Conservation (phyloP, 1,140 invertebrate species). For the Scaptomyza graminum region DNA sequence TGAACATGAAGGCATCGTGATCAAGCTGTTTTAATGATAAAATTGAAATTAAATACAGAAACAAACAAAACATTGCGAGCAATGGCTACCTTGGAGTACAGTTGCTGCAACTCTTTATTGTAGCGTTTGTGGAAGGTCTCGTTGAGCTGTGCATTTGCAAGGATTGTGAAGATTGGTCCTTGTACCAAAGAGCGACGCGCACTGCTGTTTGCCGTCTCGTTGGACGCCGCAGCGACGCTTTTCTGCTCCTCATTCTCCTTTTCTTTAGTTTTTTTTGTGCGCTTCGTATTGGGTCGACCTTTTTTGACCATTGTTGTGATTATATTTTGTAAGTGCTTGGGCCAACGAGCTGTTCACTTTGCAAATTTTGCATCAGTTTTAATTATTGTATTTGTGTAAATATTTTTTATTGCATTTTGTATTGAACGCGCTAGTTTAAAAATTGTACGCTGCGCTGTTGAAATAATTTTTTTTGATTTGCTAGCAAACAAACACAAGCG, state of each 20-base stretch:
- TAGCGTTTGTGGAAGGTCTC: slow-evolving; percentile 87
- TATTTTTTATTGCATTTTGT: background rate
- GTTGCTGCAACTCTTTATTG: slow-evolving; percentile 86
- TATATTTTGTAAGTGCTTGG: slow-evolving; percentile 16
- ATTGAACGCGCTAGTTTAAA: background rate
- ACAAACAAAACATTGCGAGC: background rate
- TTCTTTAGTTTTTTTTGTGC: slow-evolving; percentile 33
- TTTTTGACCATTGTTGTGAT: slow-evolving; percentile 42
- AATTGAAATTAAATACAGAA: background rate
- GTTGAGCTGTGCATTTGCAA: slow-evolving; percentile 86
- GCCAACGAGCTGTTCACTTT: slow-evolving; percentile 16
- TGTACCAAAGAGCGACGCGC: slow-evolving; percentile 27
- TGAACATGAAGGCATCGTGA: slow-evolving; percentile 84
- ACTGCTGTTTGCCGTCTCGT: background rate
- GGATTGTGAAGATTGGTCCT: slow-evolving; percentile 83
- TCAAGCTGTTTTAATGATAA: slow-evolving; percentile 79
- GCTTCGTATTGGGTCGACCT: slow-evolving; percentile 19
- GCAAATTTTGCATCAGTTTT: background rate
- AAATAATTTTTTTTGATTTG: slow-evolving; percentile 12
- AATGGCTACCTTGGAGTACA: slow-evolving; percentile 85
- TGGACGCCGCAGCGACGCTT: background rate
- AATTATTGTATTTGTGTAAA: background rate
- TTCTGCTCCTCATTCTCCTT: slow-evolving; percentile 51
- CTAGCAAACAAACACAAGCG: slow-evolving; percentile 58
- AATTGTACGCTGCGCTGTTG: slow-evolving; percentile 30